These are phyloP conservation scores for Brachionus paranguensis DNA, from an alignment of 1,140 invertebrate genomes.

Conservation along the genomic window DNA sequence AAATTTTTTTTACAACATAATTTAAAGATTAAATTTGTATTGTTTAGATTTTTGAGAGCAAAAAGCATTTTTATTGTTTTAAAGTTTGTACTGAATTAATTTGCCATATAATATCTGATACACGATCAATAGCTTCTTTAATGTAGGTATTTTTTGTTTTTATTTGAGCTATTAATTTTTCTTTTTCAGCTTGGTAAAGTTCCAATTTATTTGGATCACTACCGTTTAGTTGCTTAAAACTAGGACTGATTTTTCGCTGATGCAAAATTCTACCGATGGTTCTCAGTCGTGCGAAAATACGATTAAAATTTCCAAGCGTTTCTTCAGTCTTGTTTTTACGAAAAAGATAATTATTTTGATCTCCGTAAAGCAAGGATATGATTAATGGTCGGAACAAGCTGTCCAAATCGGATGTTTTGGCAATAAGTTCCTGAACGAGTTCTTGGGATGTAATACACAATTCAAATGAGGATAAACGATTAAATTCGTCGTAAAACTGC, in stretches of 20 bases:
- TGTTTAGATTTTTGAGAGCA: background rate
- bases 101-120: conserved; percentile 37
- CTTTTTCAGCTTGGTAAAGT: conserved; percentile 14
- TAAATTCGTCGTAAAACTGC: conserved; percentile 20
- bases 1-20: background rate
- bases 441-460: conserved; percentile 27
- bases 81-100: conserved; percentile 33
- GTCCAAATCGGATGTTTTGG: background rate
- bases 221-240: background rate
- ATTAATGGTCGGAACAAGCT: background rate
- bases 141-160: background rate
- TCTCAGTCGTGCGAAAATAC: background rate
- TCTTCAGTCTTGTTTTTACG: conserved; percentile 13
- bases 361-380: background rate
- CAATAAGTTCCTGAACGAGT: background rate
- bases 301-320: background rate
- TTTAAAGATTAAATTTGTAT: background rate
- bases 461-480: conserved; percentile 33
- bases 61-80: conserved; percentile 23
- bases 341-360: conserved; percentile 22
- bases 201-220: background rate
- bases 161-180: background rate
- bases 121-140: conserved; percentile 28
- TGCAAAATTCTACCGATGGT: conserved; percentile 12
- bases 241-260: background rate